Conservation (phyloP, 2,888 invertebrate genomes). For the Synergus umbraculus region DNA sequence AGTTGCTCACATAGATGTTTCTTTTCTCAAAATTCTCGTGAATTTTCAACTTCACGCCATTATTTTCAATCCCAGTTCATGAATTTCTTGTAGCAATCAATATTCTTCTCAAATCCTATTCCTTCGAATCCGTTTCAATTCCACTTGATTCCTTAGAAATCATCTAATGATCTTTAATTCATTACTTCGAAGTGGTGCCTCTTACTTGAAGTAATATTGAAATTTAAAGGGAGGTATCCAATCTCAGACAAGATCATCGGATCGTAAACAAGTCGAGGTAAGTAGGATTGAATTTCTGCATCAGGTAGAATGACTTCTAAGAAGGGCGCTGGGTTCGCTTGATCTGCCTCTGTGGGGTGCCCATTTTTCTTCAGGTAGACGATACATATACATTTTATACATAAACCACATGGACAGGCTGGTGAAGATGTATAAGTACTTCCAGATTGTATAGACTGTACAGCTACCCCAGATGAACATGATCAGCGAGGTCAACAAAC, state of each 20-base stretch:
- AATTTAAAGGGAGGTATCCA: conserved; percentile 9
- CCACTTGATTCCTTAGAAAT: too few species aligned
- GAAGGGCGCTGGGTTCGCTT: not conserved
- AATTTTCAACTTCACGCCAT: too few species aligned
- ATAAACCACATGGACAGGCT: not conserved
- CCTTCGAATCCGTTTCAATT: too few species aligned
- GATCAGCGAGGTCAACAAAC: conserved; percentile 70
- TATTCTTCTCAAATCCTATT: too few species aligned
- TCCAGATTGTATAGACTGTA: not conserved
- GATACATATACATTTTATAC: not conserved
- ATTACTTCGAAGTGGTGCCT: not conserved
- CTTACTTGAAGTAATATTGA: conserved; percentile 8
- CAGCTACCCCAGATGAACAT: conserved; percentile 21
- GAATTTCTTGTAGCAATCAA: too few species aligned
- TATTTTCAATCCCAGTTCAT: too few species aligned
- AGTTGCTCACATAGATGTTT: not conserved
- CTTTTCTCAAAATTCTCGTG: too few species aligned
- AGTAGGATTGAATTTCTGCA: conserved; percentile 5
- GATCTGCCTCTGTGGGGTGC: not conserved
- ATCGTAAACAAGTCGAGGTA: not conserved
- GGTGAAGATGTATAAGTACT: not conserved
- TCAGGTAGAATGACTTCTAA: conserved; percentile 8
- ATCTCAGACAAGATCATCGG: not conserved
- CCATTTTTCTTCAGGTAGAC: not conserved
- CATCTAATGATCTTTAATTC: too few species aligned